These are phyloP conservation scores for Atethmia centrago DNA, from an alignment of 2,888 invertebrate genomes.

Conservation along the genomic window DNA sequence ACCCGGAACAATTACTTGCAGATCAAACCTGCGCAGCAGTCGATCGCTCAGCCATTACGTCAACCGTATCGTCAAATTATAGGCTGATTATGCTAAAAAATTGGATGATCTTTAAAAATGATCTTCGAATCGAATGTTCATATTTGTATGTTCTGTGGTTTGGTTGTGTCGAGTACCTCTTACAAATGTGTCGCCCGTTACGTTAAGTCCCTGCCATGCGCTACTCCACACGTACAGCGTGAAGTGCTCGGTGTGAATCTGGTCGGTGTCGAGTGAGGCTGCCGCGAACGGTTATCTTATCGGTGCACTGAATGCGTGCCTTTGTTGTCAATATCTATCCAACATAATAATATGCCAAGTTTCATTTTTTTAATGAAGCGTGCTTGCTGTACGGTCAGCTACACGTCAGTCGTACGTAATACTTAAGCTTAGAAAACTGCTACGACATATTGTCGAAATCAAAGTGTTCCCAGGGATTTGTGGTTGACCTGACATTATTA, in stretches of 20 bases:
- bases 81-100: too few relatives aligned
- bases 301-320: conserved; percentile 9
- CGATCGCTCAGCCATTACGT: too few relatives aligned
- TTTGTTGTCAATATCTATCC: not conserved
- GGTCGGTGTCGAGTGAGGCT: not conserved
- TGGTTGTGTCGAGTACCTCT: not conserved
- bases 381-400: not conserved
- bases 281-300: conserved; percentile 16
- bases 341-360: conserved; percentile 1
- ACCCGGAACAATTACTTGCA: too few relatives aligned
- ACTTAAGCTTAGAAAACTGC: not conserved
- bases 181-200: not conserved
- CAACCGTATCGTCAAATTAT: too few relatives aligned
- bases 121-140: too few relatives aligned
- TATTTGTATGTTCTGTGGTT: not conserved
- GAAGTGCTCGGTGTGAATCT: not conserved
- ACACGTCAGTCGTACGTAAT: not conserved
- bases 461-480: not conserved
- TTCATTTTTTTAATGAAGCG: not conserved
- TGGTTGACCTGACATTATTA: not conserved
- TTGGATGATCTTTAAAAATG: too few relatives aligned
- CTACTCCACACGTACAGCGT: not conserved
- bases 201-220: not conserved
- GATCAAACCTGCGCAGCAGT: too few relatives aligned
- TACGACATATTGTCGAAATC: not conserved